phyloP scores from a whole-genome alignment of 2,888 invertebrate species.

The Sericinus montela region DNA sequence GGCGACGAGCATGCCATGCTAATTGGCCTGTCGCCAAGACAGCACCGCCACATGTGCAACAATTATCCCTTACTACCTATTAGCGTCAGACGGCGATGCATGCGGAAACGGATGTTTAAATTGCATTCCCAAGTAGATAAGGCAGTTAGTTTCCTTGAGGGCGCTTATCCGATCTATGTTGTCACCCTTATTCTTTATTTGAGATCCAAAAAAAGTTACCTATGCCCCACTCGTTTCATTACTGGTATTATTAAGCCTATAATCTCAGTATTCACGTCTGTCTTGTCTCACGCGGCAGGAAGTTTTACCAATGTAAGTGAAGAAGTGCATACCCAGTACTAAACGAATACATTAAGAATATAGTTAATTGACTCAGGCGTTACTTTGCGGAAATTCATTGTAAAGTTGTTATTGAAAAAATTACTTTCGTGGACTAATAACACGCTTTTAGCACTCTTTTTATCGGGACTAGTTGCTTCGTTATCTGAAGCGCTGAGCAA shows the following conservation, averaged over 20 bases:
- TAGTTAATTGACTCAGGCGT: too few relatives aligned
- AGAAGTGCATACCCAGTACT: too few relatives aligned
- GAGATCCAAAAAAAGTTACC: not conserved
- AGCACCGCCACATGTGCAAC: conserved; percentile 67
- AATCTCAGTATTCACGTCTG: too few relatives aligned
- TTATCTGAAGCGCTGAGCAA: conserved; percentile 53
- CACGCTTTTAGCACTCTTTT: conserved; percentile 68
- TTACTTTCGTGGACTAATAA: conserved; percentile 56
- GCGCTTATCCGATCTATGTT: conserved; percentile 7
- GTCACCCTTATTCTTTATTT: conserved; percentile 19
- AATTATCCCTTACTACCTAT: conserved; percentile 76
- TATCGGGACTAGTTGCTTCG: conserved; percentile 46
- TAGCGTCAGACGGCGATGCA: conserved; percentile 57
- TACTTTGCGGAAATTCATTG: too few relatives aligned
- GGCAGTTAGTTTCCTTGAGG: conserved; percentile 42
- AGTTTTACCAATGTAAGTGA: too few relatives aligned
- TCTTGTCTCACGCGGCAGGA: too few relatives aligned
- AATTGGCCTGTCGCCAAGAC: conserved; percentile 76
- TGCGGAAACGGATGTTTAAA: conserved; percentile 79
- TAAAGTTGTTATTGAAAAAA: too few relatives aligned
- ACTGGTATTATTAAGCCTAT: too few relatives aligned
- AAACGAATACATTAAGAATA: too few relatives aligned
- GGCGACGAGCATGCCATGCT: conserved; percentile 55
- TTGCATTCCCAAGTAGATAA: conserved; percentile 70
- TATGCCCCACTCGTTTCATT: too few relatives aligned